These are phyloP conservation scores for Abscondita cerata DNA, from an alignment of 2,888 invertebrate species.

Conservation along the genomic window DNA sequence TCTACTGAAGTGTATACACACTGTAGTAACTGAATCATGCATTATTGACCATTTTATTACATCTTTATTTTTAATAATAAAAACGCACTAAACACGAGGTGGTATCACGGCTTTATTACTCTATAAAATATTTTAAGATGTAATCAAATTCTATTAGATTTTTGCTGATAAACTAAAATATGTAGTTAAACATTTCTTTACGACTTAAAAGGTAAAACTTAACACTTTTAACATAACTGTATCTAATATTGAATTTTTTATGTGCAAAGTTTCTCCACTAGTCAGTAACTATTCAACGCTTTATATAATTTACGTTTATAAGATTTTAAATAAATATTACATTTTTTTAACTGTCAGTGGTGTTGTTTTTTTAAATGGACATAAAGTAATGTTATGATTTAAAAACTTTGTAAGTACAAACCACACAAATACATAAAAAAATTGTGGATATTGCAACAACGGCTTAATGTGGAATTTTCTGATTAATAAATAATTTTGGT, in stretches of 20 bases:
- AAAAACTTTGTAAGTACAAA: no score
- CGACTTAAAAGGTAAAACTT: constrained; percentile 11
- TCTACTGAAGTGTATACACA: background rate
- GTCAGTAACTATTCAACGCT: no score
- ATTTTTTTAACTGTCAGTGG: no score
- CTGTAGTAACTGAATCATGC: background rate
- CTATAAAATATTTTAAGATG: constrained; percentile 26
- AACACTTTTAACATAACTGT: background rate
- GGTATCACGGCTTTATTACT: constrained; percentile 19
- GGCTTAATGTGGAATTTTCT: no score
- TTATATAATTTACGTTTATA: no score
- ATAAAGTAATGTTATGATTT: no score
- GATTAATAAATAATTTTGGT: no score
- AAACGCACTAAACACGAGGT: constrained; percentile 23
- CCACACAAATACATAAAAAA: no score
- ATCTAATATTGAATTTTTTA: background rate
- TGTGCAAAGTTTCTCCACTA: background rate
- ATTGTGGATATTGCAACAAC: no score
- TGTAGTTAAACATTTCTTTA: constrained; percentile 17
- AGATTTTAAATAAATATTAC: no score
- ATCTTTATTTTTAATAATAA: constrained; percentile 26
- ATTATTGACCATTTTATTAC: constrained; percentile 23
- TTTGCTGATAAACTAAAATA: constrained; percentile 25
- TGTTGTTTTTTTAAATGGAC: no score
- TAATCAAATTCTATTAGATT: constrained; percentile 24